These are phyloP conservation scores for Halichoerus grypus DNA, from an alignment of 2,113 vertebrate genomes.

Conservation along the genomic window DNA sequence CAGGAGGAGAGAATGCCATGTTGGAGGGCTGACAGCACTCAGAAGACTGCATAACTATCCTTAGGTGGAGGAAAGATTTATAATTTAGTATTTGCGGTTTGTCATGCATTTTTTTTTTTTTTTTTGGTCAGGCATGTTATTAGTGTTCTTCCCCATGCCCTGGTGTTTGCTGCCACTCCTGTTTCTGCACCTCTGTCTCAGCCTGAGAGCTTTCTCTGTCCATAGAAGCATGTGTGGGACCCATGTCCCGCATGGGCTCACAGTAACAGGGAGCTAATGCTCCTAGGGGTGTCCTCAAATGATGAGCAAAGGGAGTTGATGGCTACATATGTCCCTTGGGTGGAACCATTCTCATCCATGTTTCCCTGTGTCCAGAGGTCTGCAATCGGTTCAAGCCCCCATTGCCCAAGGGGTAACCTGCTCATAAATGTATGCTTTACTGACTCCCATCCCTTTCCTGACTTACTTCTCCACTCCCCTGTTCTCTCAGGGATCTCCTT, in stretches of 20 bases:
- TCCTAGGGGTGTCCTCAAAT: background rate
- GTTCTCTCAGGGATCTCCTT: background rate
- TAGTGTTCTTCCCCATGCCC: background rate
- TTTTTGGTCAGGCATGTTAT: background rate
- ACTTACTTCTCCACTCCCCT: background rate
- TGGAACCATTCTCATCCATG: background rate
- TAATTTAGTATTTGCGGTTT: background rate
- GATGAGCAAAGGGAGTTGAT: background rate
- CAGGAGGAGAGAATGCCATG: background rate
- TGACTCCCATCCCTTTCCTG: background rate
- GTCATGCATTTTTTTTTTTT: too few relatives aligned
- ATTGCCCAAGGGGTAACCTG: accelerated
- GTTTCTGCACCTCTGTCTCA: background rate
- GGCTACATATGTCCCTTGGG: background rate
- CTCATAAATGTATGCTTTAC: background rate
- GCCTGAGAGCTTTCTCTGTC: background rate
- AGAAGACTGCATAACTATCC: background rate
- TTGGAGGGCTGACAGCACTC: background rate
- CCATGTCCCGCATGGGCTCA: background rate
- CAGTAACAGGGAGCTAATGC: background rate
- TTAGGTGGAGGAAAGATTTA: background rate
- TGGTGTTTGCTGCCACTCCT: background rate
- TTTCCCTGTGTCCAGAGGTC: background rate
- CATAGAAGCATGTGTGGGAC: background rate
- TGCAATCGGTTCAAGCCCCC: background rate